Evolutionary conservation across 2,113 vertebrate genomes (phyloP), one percentile per base, ranked within the genome.

Genomic region (Pleuronectes platessa): DNA sequence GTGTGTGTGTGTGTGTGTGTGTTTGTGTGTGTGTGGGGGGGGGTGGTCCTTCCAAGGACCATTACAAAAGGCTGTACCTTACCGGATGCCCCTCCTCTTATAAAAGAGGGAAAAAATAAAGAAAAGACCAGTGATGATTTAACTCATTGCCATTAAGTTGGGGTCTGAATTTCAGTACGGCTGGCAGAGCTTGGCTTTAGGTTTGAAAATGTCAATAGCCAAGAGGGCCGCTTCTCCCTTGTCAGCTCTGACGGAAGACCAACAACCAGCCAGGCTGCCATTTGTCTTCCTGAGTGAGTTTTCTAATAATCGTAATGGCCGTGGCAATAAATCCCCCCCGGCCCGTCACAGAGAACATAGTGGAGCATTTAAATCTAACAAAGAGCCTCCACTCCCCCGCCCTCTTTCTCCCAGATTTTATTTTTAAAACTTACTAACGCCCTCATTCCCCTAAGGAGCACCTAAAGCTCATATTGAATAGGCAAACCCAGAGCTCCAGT

Each of bases 281-380:
- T 93, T 93, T 78, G 82, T 94, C 92, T 93, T 92, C 84, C 86
- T 89, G 92, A 92, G 88, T 88, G 92, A 94, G 92, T 88, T 93
- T 93, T 94, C 89, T 92, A 94, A 94, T 94, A 94, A 90, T 90
- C 55, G 35, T 94, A 94, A 94, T 93, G 90, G 90, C 90, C 86
- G 58, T 74, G 42, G 88, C 85, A 47, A 93, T 94, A 92, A 92
- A 93, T 94, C 84, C 69, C 66, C 69, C 66, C 67, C 53, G 71
- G 79, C 71, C 86, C 87, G 88, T 89, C 86, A 84, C 74, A 84
- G 80, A 89, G 85, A 89, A 88, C 88, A 84, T 85, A 91, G 83
- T 81, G 89, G 88, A 74, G 92, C 89, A 87, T 93, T 93, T 93
- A 89, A 93, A 90, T 88, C 86, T 86, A 89, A 92, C 83, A 92